phyloP scores from a whole-genome alignment of 2,888 invertebrate genomes.

The Nomada ruficornis region DNA sequence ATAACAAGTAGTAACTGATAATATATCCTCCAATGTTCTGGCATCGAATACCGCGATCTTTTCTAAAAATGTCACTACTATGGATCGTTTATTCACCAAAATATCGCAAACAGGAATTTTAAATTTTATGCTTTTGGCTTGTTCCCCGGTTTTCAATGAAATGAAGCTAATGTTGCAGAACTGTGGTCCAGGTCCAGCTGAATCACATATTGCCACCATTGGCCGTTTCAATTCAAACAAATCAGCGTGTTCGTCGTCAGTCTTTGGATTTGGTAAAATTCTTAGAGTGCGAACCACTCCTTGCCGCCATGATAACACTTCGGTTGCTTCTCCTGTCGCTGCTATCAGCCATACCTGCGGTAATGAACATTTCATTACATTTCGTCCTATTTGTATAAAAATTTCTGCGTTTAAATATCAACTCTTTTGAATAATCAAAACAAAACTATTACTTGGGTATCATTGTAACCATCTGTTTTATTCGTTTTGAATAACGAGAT shows the following conservation, averaged over 20 bases:
- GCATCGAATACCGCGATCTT: slow-evolving; percentile 96
- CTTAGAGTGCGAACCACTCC: slow-evolving; percentile 93
- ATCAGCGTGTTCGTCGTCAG: slow-evolving; percentile 87
- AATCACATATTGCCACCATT: slow-evolving; percentile 95
- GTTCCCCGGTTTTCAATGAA: slow-evolving; percentile 92
- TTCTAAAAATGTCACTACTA: slow-evolving; percentile 95
- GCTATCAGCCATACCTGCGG: slow-evolving; percentile 93
- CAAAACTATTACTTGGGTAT: slow-evolving; percentile 1
- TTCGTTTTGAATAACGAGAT: too few species aligned
- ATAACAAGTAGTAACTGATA: slow-evolving; percentile 95
- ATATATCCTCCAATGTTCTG: slow-evolving; percentile 92
- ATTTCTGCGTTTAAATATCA: not conserved
- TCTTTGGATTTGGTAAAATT: slow-evolving; percentile 92
- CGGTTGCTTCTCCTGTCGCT: slow-evolving; percentile 96
- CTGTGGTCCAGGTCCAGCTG: slow-evolving; percentile 90
- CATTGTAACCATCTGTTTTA: too few species aligned
- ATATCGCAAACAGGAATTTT: slow-evolving; percentile 95
- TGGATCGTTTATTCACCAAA: slow-evolving; percentile 93
- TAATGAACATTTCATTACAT: slow-evolving; percentile 48
- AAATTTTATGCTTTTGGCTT: slow-evolving; percentile 96
- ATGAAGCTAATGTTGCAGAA: slow-evolving; percentile 93
- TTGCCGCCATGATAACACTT: slow-evolving; percentile 97
- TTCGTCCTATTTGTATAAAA: not conserved
- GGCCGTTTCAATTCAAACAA: slow-evolving; percentile 92
- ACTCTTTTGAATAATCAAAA: slow-evolving; percentile 3